Evolutionary conservation across 92 coral and sea anemone species (phyloP).

Genomic region (Desmophyllum pertusum): DNA sequence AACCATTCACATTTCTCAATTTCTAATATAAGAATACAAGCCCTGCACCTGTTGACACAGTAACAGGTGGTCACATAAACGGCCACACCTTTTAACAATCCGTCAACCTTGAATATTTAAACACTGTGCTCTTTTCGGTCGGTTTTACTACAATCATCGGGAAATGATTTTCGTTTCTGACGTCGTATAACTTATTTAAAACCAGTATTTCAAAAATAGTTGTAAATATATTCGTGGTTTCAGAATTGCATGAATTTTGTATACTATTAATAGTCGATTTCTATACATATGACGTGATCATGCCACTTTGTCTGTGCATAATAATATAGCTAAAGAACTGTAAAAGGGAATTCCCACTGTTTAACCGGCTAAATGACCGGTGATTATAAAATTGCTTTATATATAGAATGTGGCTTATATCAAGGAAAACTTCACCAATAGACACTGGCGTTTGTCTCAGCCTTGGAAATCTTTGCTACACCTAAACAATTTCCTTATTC

Average conservation of each 20-base stretch:
- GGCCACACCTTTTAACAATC: background rate
- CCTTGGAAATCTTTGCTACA: background rate
- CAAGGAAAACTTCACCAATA: background rate
- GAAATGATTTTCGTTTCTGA: background rate
- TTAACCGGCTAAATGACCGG: constrained; percentile 11
- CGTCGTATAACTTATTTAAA: background rate
- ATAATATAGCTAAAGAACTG: constrained; percentile 7
- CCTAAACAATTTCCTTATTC: background rate
- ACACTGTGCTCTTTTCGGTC: background rate
- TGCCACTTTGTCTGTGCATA: constrained; percentile 11
- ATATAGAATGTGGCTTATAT: background rate
- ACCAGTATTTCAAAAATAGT: background rate
- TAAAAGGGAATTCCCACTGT: background rate
- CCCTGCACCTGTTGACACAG: constrained; percentile 1
- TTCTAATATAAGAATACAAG: background rate
- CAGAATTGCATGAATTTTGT: background rate
- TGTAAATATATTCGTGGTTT: background rate
- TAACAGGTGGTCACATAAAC: constrained; percentile 1
- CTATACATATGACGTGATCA: constrained; percentile 19
- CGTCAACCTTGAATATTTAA: background rate
- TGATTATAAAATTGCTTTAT: background rate
- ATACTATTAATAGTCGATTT: background rate
- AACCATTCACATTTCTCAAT: background rate
- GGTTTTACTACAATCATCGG: background rate
- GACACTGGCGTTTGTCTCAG: background rate